Evolutionary conservation across 2,888 invertebrate genomes (phyloP).

Genomic region (Acrocyrtus sp.): DNA sequence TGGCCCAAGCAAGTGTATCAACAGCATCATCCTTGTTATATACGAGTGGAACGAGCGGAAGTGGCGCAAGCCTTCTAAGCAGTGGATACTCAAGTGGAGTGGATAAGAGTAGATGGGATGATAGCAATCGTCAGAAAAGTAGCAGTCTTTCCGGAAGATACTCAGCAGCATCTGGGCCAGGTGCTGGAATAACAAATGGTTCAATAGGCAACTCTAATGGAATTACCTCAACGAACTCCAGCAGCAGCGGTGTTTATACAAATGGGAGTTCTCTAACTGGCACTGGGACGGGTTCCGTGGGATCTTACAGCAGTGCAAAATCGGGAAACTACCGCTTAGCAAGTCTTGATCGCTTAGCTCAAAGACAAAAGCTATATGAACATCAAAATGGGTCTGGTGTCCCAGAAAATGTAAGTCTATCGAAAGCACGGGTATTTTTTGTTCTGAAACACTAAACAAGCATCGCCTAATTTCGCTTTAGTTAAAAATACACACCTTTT

Average conservation of each 20-base stretch:
- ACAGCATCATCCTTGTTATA: conserved; percentile 59
- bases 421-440: no score
- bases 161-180: conserved; percentile 38
- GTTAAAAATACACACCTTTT: no score
- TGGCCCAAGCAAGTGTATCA: conserved; percentile 60
- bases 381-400: conserved; percentile 68
- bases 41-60: conserved; percentile 36
- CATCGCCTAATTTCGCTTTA: no score
- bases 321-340: conserved; percentile 76
- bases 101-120: conserved; percentile 61
- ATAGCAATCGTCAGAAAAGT: conserved; percentile 60
- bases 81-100: conserved; percentile 45
- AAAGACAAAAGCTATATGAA: conserved; percentile 83
- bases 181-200: conserved; percentile 41
- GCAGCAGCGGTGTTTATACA: conserved; percentile 53
- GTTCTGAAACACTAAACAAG: no score
- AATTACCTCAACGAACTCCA: conserved; percentile 45
- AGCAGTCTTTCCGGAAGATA: conserved; percentile 61
- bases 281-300: conserved; percentile 47
- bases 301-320: conserved; percentile 68
- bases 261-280: conserved; percentile 62
- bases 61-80: conserved; percentile 30
- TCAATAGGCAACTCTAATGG: conserved; percentile 43
- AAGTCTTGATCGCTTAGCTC: conserved; percentile 83
- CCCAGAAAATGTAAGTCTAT: conserved; percentile 53